A percentile compares a stretch with the other conserved stretches of the same genome.
phyloP scores from a whole-genome alignment of 2,888 invertebrate species.

The Escarpia spicata region DNA sequence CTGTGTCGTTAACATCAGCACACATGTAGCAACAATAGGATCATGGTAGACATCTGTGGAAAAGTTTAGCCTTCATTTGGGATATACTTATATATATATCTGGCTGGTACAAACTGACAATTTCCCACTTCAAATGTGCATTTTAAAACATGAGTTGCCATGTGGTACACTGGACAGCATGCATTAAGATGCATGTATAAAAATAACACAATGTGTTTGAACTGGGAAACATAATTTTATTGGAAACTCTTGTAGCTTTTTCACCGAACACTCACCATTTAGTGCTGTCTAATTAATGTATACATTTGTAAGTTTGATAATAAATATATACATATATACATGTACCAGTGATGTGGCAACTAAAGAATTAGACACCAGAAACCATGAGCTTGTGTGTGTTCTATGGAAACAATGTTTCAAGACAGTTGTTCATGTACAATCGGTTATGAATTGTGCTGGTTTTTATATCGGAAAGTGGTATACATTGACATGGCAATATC shows the following conservation, averaged over 20 bases:
- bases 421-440: not conserved
- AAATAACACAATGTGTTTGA: not conserved
- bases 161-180: not conserved
- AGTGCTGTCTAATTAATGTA: not conserved
- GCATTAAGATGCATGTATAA: not conserved
- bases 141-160: not conserved
- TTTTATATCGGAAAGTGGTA: not conserved
- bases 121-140: not conserved
- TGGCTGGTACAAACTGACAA: not conserved
- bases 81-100: not conserved
- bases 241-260: slow-evolving; percentile 8
- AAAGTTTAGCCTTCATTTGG: not conserved
- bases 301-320: not conserved
- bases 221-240: not conserved
- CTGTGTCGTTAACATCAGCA: not conserved
- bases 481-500: no score
- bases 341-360: not conserved
- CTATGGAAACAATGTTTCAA: not conserved
- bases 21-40: not conserved
- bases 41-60: not conserved
- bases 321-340: not conserved
- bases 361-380: no score
- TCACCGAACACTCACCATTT: not conserved
- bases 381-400: not conserved
- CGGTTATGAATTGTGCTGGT: not conserved